phyloP scores from a whole-genome alignment of 2,113 vertebrate genomes.

The Herpailurus yagouaroundi region DNA sequence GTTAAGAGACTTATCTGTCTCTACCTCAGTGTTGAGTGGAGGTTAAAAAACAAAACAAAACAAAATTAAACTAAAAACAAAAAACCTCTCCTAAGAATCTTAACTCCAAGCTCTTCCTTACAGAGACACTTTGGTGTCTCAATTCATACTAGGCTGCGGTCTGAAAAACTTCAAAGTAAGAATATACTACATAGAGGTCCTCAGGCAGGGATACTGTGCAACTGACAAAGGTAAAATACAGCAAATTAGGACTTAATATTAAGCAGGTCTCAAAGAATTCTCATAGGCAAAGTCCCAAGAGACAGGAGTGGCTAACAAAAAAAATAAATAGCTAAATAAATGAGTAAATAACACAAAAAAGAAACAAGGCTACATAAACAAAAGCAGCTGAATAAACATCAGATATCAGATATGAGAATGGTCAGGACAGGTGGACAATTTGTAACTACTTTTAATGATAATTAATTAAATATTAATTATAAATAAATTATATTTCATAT shows the following conservation, averaged over 20 bases:
- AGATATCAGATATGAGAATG: neutral
- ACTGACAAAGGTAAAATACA: neutral
- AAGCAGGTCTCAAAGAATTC: neutral
- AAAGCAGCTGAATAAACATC: neutral
- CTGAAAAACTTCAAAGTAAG: constrained; percentile 31
- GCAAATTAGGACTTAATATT: neutral
- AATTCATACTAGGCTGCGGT: neutral
- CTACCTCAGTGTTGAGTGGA: neutral
- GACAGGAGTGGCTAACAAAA: neutral
- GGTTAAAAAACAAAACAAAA: neutral
- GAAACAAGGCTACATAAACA: neutral
- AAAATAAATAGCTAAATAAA: neutral
- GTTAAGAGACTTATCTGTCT: neutral
- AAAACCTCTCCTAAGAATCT: neutral
- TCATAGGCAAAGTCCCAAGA: neutral
- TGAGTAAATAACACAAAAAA: neutral
- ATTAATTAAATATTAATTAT: neutral
- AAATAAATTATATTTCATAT: neutral
- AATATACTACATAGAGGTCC: neutral
- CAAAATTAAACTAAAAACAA: neutral
- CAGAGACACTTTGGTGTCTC: neutral
- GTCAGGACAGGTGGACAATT: neutral
- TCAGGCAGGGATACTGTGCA: neutral
- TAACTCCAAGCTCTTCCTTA: neutral
- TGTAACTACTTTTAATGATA: neutral